Evolutionary conservation across 2,888 invertebrate genomes (phyloP).

Genomic region (Tribolium freemani): DNA sequence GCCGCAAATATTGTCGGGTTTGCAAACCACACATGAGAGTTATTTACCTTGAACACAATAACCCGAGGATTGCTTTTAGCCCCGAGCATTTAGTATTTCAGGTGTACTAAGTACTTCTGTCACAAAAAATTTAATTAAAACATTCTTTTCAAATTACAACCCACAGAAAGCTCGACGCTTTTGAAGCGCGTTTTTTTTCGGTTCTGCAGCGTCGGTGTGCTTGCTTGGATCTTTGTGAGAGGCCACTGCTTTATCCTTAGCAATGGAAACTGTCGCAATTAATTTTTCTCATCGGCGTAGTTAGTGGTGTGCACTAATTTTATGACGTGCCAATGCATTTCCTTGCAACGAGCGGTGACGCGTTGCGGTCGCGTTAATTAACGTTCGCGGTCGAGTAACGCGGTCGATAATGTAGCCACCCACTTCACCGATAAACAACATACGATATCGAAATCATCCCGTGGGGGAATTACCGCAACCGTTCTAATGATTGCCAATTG

Average conservation of each 20-base stretch:
- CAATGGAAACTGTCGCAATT: constrained; percentile 25
- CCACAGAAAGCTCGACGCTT: constrained; percentile 40
- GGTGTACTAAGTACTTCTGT: constrained; percentile 19
- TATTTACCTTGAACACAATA: not conserved
- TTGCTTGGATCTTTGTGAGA: constrained; percentile 11
- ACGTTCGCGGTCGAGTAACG: constrained; percentile 51
- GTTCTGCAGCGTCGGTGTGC: constrained; percentile 8
- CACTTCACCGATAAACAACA: constrained; percentile 52
- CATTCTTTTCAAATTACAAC: constrained; percentile 52
- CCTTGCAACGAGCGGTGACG: constrained; percentile 40
- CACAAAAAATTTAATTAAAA: constrained; percentile 51
- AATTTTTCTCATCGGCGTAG: constrained; percentile 22
- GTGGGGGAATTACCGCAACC: constrained; percentile 37
- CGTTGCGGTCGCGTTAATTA: constrained; percentile 54
- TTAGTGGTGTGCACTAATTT: constrained; percentile 22
- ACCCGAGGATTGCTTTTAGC: not conserved
- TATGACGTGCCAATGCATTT: constrained; percentile 37
- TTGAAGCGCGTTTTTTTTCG: constrained; percentile 15
- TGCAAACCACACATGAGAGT: not conserved
- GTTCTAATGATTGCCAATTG: constrained; percentile 24
- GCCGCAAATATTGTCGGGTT: not conserved
- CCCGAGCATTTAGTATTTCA: not conserved
- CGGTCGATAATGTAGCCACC: constrained; percentile 54
- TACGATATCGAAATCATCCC: constrained; percentile 34
- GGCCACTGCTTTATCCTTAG: constrained; percentile 1